Conservation (phyloP, 2,113 vertebrate genomes). For the Mugil cephalus region DNA sequence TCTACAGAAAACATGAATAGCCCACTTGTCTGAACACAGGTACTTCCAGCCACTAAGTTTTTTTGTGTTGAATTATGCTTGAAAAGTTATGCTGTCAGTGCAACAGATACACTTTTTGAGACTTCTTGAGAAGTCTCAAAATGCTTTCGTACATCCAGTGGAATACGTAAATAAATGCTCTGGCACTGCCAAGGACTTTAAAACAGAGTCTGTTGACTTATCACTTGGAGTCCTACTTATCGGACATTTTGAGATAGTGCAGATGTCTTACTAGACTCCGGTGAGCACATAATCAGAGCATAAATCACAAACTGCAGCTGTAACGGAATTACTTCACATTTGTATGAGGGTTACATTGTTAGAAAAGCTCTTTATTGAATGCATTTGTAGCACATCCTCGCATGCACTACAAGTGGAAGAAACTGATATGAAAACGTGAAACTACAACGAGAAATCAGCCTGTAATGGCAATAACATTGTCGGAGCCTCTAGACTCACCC, state of each 20-base stretch:
- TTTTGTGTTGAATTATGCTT: neutral
- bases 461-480: neutral
- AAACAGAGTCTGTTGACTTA: neutral
- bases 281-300: neutral
- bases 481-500: constrained; percentile 76
- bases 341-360: neutral
- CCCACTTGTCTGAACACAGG: neutral
- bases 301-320: neutral
- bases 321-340: neutral
- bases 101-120: neutral
- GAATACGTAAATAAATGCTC: neutral
- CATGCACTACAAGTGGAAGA: neutral
- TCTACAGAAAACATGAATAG: constrained; percentile 19
- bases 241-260: neutral
- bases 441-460: neutral
- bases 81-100: neutral
- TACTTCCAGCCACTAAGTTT: constrained; percentile 14
- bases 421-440: neutral
- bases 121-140: neutral
- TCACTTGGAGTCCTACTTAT: neutral
- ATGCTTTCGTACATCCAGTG: neutral
- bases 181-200: neutral
- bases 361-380: neutral
- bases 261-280: neutral
- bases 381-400: neutral